Percentiles rank a stretch among this genome's conserved stretches.
Evolutionary conservation across 2,888 invertebrate species (phyloP).

Genomic region (Atrina japonica): DNA sequence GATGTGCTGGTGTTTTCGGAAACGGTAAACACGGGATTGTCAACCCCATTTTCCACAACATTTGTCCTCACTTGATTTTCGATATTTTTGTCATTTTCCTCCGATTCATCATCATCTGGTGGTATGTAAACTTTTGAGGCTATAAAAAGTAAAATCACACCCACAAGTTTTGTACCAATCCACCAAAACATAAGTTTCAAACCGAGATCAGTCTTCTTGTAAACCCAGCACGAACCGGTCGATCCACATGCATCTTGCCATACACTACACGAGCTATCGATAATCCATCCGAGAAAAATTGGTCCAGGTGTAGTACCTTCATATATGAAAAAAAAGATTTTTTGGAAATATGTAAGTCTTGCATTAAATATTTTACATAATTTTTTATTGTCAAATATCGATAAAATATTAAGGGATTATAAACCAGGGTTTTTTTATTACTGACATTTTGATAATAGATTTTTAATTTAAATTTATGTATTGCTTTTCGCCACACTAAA

Average conservation of each 20-base stretch:
- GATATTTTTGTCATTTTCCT: slow-evolving; percentile 5
- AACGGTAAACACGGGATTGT: slow-evolving; percentile 8
- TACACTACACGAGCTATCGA: slow-evolving; percentile 86
- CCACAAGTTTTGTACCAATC: slow-evolving; percentile 54
- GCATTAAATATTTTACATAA: neutral
- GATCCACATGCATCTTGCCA: slow-evolving; percentile 86
- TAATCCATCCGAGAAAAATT: slow-evolving; percentile 86
- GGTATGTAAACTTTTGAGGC: slow-evolving; percentile 85
- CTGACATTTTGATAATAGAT: no score
- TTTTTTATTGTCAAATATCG: no score
- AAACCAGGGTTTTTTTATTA: neutral
- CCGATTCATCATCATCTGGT: slow-evolving; percentile 32
- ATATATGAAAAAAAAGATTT: neutral
- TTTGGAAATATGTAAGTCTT: neutral
- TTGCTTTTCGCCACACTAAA: no score
- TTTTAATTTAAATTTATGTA: no score
- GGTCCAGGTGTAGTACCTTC: slow-evolving; percentile 84
- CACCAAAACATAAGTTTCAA: slow-evolving; percentile 55
- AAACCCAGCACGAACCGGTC: slow-evolving; percentile 86
- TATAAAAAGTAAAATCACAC: slow-evolving; percentile 82
- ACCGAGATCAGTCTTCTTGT: slow-evolving; percentile 85
- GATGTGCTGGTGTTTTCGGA: neutral
- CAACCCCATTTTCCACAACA: neutral
- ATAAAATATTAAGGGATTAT: no score
- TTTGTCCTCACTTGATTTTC: neutral